phyloP scores from a whole-genome alignment of 2,113 vertebrate genomes.

The Antechinus stuartii region DNA sequence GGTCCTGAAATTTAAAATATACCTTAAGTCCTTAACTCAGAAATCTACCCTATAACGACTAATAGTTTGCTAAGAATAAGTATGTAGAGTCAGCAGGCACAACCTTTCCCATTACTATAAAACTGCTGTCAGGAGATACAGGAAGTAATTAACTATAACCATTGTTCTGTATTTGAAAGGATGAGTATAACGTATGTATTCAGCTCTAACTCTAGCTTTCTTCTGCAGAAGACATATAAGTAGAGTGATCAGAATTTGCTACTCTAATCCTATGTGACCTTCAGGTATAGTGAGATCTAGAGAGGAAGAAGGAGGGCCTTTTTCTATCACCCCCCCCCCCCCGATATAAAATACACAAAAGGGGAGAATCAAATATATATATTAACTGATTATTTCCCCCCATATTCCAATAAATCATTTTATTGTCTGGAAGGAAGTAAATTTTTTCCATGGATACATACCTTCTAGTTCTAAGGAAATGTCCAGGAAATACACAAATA shows the following conservation, averaged over 20 bases:
- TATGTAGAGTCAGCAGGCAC: not conserved
- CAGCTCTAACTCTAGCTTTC: not conserved
- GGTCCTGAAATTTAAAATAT: not conserved
- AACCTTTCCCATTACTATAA: not conserved
- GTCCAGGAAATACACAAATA: not conserved
- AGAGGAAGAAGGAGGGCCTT: not conserved
- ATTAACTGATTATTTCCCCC: slow-evolving; percentile 29
- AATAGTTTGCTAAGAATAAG: not conserved
- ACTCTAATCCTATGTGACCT: not conserved
- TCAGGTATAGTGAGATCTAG: not conserved
- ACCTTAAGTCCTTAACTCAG: slow-evolving; percentile 3
- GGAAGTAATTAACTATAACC: not conserved
- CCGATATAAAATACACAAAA: not conserved
- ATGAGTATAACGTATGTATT: not conserved
- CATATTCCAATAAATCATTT: slow-evolving; percentile 36
- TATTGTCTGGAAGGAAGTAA: slow-evolving; percentile 46
- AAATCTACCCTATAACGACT: not conserved
- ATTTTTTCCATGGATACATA: not conserved
- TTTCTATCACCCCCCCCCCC: not conserved
- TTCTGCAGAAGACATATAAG: not conserved
- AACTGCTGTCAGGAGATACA: not conserved
- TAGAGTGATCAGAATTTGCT: not conserved
- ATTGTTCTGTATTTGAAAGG: not conserved
- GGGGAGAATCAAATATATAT: not conserved
- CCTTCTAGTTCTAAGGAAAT: rapidly evolving